Percentiles rank a stretch among this genome's conserved stretches.
Conservation (phyloP, 92 coral and sea anemone genomes). For the Palythoa heliodiscus region DNA sequence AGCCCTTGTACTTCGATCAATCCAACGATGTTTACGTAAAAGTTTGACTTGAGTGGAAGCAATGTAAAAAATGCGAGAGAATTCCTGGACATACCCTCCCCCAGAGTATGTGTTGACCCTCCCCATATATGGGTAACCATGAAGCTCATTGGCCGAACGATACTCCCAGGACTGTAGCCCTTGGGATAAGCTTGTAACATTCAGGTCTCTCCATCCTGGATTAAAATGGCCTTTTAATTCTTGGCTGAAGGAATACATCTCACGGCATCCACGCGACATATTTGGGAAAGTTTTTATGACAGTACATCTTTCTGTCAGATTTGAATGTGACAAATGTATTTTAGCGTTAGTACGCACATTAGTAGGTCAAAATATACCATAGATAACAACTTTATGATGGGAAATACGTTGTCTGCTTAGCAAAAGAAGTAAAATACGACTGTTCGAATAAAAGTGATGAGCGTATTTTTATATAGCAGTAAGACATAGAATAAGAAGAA, state of each 20-base stretch:
- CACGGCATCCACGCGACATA: conserved; percentile 60
- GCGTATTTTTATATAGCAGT: too few relatives aligned
- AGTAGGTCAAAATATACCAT: not conserved
- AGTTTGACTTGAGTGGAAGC: conserved; percentile 63
- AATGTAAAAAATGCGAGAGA: conserved; percentile 75
- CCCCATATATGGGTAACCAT: conserved; percentile 77
- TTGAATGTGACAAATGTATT: not conserved
- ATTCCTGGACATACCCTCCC: conserved; percentile 82
- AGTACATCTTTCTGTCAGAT: conserved; percentile 38
- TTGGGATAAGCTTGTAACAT: conserved; percentile 30
- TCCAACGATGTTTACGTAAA: conserved; percentile 63
- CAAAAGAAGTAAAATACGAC: too few relatives aligned
- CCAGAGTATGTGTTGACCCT: conserved; percentile 81
- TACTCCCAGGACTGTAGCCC: conserved; percentile 70
- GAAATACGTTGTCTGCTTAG: too few relatives aligned
- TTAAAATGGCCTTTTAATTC: conserved; percentile 69
- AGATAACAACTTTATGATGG: too few relatives aligned
- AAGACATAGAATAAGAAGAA: too few relatives aligned
- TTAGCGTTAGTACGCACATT: not conserved
- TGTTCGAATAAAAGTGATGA: too few relatives aligned
- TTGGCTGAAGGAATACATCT: conserved; percentile 50
- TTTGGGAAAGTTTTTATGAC: conserved; percentile 26
- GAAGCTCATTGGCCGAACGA: conserved; percentile 61
- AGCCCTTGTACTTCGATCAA: conserved; percentile 75
- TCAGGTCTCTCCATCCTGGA: conserved; percentile 56